These are phyloP conservation scores for Corythaeola cristata DNA, from an alignment of 2,113 vertebrate genomes.

Conservation along the genomic window DNA sequence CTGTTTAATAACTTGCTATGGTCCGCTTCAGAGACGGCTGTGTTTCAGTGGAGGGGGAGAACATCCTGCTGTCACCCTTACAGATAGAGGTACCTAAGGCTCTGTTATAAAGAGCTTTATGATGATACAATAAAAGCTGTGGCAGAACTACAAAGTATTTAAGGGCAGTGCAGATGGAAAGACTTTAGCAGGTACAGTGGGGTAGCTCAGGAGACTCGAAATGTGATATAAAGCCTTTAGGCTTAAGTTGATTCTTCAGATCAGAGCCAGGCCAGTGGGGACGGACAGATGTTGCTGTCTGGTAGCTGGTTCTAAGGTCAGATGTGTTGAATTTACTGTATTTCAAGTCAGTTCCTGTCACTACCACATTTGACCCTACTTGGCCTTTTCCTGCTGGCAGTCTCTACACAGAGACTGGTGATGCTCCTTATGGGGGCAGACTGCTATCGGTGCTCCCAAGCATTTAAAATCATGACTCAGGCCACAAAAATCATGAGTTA, in stretches of 20 bases:
- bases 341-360: constrained; percentile 33
- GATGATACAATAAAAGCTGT: not conserved
- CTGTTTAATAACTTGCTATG: not conserved
- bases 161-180: not conserved
- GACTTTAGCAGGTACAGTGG: not conserved
- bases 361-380: not conserved
- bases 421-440: not conserved
- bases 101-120: not conserved
- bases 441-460: not conserved
- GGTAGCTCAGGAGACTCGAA: not conserved
- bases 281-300: not conserved
- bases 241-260: not conserved
- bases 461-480: constrained; percentile 30
- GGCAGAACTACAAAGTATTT: not conserved
- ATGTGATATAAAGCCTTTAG: not conserved
- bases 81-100: not conserved
- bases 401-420: not conserved
- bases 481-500: not conserved
- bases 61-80: not conserved
- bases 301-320: not conserved
- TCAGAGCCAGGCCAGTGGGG: not conserved
- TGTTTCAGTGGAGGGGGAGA: not conserved
- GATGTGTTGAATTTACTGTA: constrained; percentile 9
- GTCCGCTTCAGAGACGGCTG: not conserved
- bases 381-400: constrained; percentile 41